Base-by-base conservation (phyloP, 2,888 invertebrate genomes). In the Monochamus alternatus region DNA sequence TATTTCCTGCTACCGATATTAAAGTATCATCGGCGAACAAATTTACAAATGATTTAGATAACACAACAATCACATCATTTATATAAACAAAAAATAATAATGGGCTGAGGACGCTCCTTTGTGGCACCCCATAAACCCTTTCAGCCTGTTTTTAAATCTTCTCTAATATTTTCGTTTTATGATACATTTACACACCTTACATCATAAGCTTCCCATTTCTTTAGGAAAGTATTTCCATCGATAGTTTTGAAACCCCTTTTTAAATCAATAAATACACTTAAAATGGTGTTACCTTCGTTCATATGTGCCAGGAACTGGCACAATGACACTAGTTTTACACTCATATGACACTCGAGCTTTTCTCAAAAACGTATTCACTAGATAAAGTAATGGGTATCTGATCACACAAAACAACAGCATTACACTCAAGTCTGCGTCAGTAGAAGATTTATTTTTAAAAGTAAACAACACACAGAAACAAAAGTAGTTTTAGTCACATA, bases 21-120 rank as follows among this genome's bases (percentile, higher is more conserved):
- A 47, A 47, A 5, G 47, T 47, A 9, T 47, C 52, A 52, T 52
- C 52, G 12, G 52, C 43, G 51, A 31, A 60, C 62, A 60, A 12
- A 60, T 47, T 70, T 5, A 47, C 14, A 44, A 70, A 38, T 60
- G 47, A 51, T 47, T 51, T 47, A 63, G 47, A 12, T 9, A 52
- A n/a, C 3, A n/a, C n/a, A 9, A 12, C 4, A 52, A 7, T 52
- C 12, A 52, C 3, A 9, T 52, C 52, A 52, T 52, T 52, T 52
- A 52, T n/a, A 52, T 52, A 52, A 3, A 52, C n/a, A 3, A 52
- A 9, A 52, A 52, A 52, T 9, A 52, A 52, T 52, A 52, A 9
- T 52, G 52, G 52, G 12, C 52, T 12, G 9, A 52, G 52, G 10
- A 52, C 52, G 10, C 52, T 52, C 52, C 52, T 12, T n/a, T 52